Evolutionary conservation across 2,888 invertebrate genomes (phyloP), one percentile per base, ranked within the genome.

Genomic region (Calameuta pallipes): DNA sequence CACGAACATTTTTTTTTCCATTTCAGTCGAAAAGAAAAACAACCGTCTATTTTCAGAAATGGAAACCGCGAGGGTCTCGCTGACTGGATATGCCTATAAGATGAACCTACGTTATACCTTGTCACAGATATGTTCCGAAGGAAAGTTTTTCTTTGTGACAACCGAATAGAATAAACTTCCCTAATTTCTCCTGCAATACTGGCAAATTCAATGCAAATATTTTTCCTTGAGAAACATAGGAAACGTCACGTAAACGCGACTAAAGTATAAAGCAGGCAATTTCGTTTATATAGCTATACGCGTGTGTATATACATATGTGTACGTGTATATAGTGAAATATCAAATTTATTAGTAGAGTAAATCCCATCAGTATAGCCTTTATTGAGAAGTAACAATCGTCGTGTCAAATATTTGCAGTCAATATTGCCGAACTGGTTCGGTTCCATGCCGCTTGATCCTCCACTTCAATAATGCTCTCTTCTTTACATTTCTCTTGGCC

Each of bases 331-430:
- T n/a, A 36, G 15, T 76, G 41, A 69, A 76, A 76, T 76, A 73
- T 33, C 33, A 41, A 78, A 35, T 13, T 34, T 36, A 68, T 33
- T 36, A 73, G 34, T 34, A 34, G 70, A 69, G 34, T 31, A 69
- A 35, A 69, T 69, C 56, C 69, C 13, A 56, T n/a, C n/a, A 13
- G 68, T 79, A 73, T 56, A 34, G 33, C 78, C 70, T 79, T 80
- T 77, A 78, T 74, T 69, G 70, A 70, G 37, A 76, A 78, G 75
- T 78, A 76, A 73, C 77, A 80, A 78, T 80, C 77, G 75, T 41
- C 73, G 41, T 36, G 75, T 79, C 77, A 80, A 80, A 80, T 82
- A 80, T 82, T 80, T 80, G 79, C 73, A 79, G 80, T 79, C 79
- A 73, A 82, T 35, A 80, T 68, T 13, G 37, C 75, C 78, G 74